Evolutionary conservation across 2,888 invertebrate genomes (phyloP).

Genomic region (Amphimallon solstitiale): DNA sequence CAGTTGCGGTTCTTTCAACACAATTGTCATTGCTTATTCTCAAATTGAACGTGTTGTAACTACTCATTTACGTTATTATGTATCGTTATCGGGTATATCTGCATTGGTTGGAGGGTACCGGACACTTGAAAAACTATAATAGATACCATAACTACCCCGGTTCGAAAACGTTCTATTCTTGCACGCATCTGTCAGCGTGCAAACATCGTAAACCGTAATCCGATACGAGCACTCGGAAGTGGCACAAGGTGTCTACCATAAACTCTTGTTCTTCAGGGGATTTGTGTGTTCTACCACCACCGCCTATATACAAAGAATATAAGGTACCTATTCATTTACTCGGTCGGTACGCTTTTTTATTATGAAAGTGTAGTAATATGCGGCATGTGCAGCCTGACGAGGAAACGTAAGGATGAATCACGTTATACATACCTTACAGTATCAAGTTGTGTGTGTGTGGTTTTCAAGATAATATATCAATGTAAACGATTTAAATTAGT

Average conservation of each 20-base stretch:
- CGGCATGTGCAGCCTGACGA: no score
- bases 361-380: no score
- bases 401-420: no score
- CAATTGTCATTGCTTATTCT: no score
- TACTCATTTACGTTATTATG: no score
- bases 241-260: slow-evolving; percentile 60
- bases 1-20: no score
- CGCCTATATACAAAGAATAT: neutral
- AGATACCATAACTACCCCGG: slow-evolving; percentile 5
- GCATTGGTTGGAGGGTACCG: neutral
- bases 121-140: slow-evolving; percentile 7
- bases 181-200: slow-evolving; percentile 57
- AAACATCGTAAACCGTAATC: slow-evolving; percentile 60
- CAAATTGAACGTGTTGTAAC: no score
- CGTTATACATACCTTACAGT: no score
- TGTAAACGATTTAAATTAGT: no score
- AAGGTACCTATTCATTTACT: neutral
- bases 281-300: slow-evolving; percentile 29
- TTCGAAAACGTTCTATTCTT: slow-evolving; percentile 23
- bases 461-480: no score
- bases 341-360: neutral
- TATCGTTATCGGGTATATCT: neutral
- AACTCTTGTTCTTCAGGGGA: slow-evolving; percentile 49
- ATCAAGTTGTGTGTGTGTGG: no score
- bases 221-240: slow-evolving; percentile 59